phyloP scores from a whole-genome alignment of 2,888 invertebrate species.

The Chrysolina haemoptera region DNA sequence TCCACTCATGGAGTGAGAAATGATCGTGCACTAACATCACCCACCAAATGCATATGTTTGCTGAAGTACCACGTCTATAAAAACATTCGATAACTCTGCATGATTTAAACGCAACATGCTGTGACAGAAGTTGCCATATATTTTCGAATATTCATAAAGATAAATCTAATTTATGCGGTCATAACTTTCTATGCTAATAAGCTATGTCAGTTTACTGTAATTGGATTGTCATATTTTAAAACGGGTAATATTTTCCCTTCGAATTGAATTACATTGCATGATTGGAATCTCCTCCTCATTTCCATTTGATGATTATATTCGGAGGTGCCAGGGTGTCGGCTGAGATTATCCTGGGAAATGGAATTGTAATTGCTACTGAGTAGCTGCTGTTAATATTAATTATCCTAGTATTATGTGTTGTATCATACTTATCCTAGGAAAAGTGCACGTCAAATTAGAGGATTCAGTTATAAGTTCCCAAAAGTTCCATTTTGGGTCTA shows the following conservation, averaged over 20 bases:
- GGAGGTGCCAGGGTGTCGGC: neutral
- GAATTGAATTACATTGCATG: slow-evolving; percentile 39
- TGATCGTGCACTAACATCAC: neutral
- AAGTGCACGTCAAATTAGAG: too few relatives aligned
- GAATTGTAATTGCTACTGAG: neutral
- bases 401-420: too few relatives aligned
- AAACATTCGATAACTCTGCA: slow-evolving; percentile 56
- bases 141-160: slow-evolving; percentile 65
- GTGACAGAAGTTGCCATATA: slow-evolving; percentile 61
- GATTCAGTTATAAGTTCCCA: too few relatives aligned
- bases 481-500: too few relatives aligned
- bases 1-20: too few relatives aligned
- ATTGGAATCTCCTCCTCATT: slow-evolving; percentile 29
- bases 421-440: too few relatives aligned
- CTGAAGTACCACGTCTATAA: slow-evolving; percentile 32
- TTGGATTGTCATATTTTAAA: slow-evolving; percentile 63
- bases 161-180: slow-evolving; percentile 63
- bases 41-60: neutral
- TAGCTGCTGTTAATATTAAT: too few relatives aligned
- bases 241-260: slow-evolving; percentile 36
- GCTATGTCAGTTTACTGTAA: slow-evolving; percentile 63
- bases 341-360: neutral
- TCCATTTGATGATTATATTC: slow-evolving; percentile 25
- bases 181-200: slow-evolving; percentile 63
- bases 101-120: slow-evolving; percentile 61